A percentile compares a stretch with the other conserved stretches of the same genome.
phyloP scores from a whole-genome alignment of 2,797 vertebrate genomes.

The Enteromius thamalakanensis region DNA sequence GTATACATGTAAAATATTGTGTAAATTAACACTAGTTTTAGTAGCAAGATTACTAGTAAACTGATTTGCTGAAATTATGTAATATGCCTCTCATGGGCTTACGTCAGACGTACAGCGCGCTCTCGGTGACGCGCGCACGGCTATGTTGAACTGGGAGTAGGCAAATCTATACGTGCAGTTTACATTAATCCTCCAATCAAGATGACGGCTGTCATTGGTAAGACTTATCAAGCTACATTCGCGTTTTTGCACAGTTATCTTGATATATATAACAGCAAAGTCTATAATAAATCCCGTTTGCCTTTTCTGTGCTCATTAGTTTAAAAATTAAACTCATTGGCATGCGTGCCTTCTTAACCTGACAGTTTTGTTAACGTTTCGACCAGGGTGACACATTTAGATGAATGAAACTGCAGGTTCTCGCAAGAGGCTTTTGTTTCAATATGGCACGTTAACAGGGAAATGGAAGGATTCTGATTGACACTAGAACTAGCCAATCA shows the following conservation, averaged over 20 bases:
- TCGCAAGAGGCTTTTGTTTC: constrained; percentile 35
- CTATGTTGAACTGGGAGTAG: constrained; percentile 20
- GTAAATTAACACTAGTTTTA: background rate
- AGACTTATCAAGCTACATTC: constrained; percentile 4
- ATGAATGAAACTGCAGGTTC: background rate
- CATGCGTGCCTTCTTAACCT: background rate
- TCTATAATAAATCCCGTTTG: background rate
- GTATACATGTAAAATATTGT: background rate
- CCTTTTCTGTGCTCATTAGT: background rate
- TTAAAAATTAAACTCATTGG: background rate
- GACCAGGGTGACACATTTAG: background rate
- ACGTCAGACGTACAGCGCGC: constrained; percentile 38
- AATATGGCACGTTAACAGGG: constrained; percentile 23
- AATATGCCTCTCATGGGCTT: background rate
- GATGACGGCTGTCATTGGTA: constrained; percentile 37
- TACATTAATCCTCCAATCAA: constrained; percentile 3
- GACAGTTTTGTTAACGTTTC: background rate
- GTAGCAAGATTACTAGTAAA: background rate
- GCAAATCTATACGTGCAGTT: background rate
- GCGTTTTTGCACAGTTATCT: background rate
- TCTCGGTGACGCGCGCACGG: constrained; percentile 26
- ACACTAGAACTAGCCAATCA: constrained; percentile 65
- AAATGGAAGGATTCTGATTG: constrained; percentile 58
- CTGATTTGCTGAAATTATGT: background rate
- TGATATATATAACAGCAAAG: background rate